A percentile compares a stretch with the other conserved stretches of the same genome.
These are phyloP conservation scores for Enhydra lutris DNA, from an alignment of 2,113 vertebrate genomes.

Conservation along the genomic window DNA sequence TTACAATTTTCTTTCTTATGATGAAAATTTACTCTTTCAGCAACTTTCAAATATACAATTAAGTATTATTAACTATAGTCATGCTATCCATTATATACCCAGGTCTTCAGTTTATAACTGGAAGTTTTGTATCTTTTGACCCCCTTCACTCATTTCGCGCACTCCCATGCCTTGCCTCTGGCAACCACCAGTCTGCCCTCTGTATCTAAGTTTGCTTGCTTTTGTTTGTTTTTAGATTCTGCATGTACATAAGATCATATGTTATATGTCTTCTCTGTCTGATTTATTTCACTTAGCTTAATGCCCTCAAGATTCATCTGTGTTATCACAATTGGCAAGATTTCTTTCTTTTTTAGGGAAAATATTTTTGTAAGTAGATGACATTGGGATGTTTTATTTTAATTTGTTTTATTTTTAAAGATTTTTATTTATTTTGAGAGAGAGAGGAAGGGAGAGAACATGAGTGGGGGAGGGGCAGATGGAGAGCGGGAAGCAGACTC, in stretches of 20 bases:
- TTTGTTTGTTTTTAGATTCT: neutral
- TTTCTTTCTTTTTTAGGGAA: neutral
- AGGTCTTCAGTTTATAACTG: neutral
- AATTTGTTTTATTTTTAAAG: too few species aligned
- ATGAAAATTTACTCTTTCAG: neutral
- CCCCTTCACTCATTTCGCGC: neutral
- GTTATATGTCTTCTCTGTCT: neutral
- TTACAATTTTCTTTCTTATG: neutral
- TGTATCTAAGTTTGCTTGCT: neutral
- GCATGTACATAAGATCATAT: neutral
- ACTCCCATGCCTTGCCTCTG: neutral
- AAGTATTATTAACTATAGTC: neutral
- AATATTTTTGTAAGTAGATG: conserved; percentile 50
- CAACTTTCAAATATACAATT: neutral
- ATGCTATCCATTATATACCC: neutral
- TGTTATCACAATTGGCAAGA: neutral
- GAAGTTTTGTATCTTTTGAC: neutral
- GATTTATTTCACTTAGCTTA: neutral
- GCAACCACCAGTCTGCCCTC: neutral
- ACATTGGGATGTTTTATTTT: conserved; percentile 57
- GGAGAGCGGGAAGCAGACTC: too few species aligned
- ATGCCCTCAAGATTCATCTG: neutral
- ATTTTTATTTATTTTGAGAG: too few species aligned
- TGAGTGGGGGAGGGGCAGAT: too few species aligned
- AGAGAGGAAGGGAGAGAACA: too few species aligned